Percentiles rank a stretch among this genome's conserved stretches.
phyloP scores from a whole-genome alignment of 2,113 vertebrate genomes.

The Anguilla japonica region DNA sequence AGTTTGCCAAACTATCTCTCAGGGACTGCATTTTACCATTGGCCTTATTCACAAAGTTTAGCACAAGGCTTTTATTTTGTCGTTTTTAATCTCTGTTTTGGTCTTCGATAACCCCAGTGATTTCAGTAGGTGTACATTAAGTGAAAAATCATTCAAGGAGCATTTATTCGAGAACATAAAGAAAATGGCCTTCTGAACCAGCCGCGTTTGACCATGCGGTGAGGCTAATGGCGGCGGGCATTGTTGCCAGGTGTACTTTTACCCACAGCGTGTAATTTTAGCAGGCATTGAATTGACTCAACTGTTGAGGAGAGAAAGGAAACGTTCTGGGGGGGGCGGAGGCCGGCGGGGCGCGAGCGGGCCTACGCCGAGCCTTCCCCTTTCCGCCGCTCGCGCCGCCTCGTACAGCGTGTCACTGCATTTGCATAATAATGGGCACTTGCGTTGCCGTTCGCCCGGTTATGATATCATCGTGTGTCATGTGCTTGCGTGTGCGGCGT shows the following conservation, averaged over 20 bases:
- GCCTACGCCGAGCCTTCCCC: neutral
- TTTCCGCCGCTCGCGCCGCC: neutral
- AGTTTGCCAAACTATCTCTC: no score
- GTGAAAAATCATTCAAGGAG: no score
- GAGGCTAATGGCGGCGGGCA: neutral
- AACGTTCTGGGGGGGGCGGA: neutral
- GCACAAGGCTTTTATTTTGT: no score
- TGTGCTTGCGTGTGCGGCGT: neutral
- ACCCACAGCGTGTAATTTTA: no score
- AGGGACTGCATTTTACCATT: no score
- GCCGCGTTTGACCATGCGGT: neutral
- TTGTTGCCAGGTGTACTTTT: no score
- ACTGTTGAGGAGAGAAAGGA: neutral
- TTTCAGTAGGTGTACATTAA: no score
- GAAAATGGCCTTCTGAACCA: no score
- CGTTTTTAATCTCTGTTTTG: no score
- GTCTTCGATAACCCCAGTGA: no score
- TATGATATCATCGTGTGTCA: constrained; percentile 18
- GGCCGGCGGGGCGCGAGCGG: constrained; percentile 43
- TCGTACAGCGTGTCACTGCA: neutral
- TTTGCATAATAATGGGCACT: constrained; percentile 23
- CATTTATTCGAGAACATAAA: no score
- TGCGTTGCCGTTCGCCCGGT: neutral
- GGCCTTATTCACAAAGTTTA: no score
- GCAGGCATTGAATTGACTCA: neutral